Evolutionary conservation across 1,140 invertebrate genomes (phyloP).

Genomic region (Drosophila kikkawai): DNA sequence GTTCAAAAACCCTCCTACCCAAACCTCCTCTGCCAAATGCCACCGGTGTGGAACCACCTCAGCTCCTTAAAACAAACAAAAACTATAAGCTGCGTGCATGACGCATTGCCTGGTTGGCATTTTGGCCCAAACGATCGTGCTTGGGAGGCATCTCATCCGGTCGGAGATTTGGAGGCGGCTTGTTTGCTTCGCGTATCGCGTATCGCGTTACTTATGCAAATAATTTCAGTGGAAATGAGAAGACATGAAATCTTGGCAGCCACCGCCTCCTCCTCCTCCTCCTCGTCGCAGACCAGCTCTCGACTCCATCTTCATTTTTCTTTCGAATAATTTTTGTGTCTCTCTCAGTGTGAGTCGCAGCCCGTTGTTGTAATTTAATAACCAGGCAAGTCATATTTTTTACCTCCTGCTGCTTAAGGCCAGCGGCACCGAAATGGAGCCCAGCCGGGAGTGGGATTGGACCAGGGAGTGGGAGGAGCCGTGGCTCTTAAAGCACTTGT

Average conservation of each 20-base stretch:
- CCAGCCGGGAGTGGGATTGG: constrained; percentile 31
- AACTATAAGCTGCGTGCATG: constrained; percentile 65
- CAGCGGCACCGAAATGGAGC: constrained; percentile 44
- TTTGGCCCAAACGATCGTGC: constrained; percentile 73
- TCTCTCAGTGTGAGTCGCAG: constrained; percentile 76
- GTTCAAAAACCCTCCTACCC: neutral
- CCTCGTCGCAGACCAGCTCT: neutral
- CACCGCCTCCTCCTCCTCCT: neutral
- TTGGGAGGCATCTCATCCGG: constrained; percentile 68
- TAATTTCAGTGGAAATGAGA: constrained; percentile 77
- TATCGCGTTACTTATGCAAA: constrained; percentile 83
- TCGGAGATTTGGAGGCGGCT: constrained; percentile 49
- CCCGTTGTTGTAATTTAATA: constrained; percentile 78
- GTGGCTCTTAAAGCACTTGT: constrained; percentile 81
- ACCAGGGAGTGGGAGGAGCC: constrained; percentile 34
- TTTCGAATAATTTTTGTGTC: constrained; percentile 76
- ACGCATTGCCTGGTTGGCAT: constrained; percentile 75
- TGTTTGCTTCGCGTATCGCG: constrained; percentile 70
- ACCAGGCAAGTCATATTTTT: constrained; percentile 78
- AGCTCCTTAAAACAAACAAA: constrained; percentile 16
- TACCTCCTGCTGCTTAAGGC: constrained; percentile 75
- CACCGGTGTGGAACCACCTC: neutral
- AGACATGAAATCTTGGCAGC: constrained; percentile 63
- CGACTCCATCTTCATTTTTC: constrained; percentile 44
- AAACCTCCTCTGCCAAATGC: neutral